Conservation (phyloP, 2,888 invertebrate species). For the Syrista parreyssii region DNA sequence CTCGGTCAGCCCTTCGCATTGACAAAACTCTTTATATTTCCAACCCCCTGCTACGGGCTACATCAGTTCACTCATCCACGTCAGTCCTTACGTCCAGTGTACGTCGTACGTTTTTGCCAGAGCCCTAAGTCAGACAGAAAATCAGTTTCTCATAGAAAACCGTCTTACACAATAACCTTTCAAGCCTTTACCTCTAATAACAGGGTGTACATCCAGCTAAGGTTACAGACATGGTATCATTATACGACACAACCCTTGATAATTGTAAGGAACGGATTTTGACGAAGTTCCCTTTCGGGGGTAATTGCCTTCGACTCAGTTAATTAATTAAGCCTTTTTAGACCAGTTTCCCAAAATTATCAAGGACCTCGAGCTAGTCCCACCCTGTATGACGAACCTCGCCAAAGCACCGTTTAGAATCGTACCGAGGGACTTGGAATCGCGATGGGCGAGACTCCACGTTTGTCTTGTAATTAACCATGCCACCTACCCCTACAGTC, state of each 20-base stretch:
- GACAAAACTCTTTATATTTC: not conserved
- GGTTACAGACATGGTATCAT: not conserved
- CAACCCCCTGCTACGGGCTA: not conserved
- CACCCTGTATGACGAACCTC: not conserved
- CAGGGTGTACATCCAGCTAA: not conserved
- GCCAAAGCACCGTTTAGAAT: not conserved
- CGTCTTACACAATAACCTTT: not conserved
- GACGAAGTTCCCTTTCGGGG: not conserved
- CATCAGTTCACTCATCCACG: not conserved
- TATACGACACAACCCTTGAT: not conserved
- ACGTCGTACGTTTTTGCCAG: not conserved
- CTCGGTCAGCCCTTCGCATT: not conserved
- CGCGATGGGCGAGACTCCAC: too few species aligned
- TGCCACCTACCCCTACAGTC: too few species aligned
- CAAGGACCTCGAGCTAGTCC: not conserved
- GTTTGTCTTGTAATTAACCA: too few species aligned
- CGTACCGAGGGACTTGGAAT: not conserved
- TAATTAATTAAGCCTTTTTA: not conserved
- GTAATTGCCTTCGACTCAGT: not conserved
- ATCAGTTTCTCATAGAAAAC: not conserved
- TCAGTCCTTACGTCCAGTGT: not conserved
- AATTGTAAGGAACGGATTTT: not conserved
- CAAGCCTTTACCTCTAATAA: not conserved
- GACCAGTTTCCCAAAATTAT: not conserved
- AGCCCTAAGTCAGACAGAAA: not conserved